A percentile compares a stretch with the other conserved stretches of the same genome.
These are phyloP conservation scores for Ammospiza nelsoni DNA, from an alignment of 2,113 vertebrate species.

Conservation along the genomic window DNA sequence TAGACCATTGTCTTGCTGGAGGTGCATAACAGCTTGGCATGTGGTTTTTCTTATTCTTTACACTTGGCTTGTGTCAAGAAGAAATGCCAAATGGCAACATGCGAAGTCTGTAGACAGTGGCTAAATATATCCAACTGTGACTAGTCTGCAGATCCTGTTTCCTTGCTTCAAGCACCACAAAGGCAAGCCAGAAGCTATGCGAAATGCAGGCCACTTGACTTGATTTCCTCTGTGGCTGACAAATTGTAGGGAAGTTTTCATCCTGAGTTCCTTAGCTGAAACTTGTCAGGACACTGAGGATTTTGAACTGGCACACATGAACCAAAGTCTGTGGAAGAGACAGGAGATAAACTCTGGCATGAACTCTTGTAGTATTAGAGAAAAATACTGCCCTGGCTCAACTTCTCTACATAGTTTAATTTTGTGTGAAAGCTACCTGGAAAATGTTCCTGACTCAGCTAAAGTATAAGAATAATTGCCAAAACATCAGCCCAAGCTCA, in stretches of 20 bases:
- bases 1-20: slow-evolving; percentile 61
- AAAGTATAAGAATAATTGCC: not conserved
- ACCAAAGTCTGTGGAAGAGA: not conserved
- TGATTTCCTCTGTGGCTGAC: not conserved
- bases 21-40: slow-evolving; percentile 51
- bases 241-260: not conserved
- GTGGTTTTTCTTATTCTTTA: slow-evolving; percentile 54
- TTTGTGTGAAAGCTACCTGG: not conserved
- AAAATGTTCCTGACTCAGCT: not conserved
- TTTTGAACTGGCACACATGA: not conserved
- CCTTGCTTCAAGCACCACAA: not conserved
- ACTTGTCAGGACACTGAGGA: not conserved
- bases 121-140: not conserved
- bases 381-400: not conserved
- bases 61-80: slow-evolving; percentile 18
- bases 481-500: not conserved
- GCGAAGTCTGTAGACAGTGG: not conserved
- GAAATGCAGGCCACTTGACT: not conserved
- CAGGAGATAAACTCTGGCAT: not conserved
- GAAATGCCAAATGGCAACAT: not conserved
- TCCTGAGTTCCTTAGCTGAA: not conserved
- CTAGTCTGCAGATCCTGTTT: not conserved
- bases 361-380: not conserved
- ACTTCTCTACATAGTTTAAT: not conserved
- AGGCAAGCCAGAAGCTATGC: not conserved